Evolutionary conservation across 2,888 invertebrate genomes (phyloP), one percentile per base, ranked within the genome.

Genomic region (Meteorus colon): DNA sequence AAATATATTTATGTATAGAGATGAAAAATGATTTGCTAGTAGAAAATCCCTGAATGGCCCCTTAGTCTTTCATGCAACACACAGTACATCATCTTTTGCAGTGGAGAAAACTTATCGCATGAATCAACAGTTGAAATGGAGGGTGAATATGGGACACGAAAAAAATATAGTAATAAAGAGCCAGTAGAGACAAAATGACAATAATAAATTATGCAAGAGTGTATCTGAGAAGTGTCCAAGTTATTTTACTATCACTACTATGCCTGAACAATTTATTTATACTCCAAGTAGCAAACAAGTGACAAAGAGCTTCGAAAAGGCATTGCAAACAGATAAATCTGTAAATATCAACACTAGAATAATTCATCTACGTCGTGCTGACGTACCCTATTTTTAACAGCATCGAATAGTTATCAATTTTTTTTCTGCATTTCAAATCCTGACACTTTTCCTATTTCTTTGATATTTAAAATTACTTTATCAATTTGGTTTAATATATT

Each of bases 21-120:
- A 10, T 29, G 29, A 29, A 48, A 24, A 27, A 41, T 67, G 27
- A 48, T 67, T 68, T 48, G 68, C 31, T 48, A n/a, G 68, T 31
- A 60, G 70, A 27, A 70, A 70, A 70, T 70, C 70, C 70, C 70
- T 37, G 60, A 70, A 70, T 70, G 31, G 70, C 48, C 70, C 70
- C 70, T 70, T 70, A 70, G 70, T 59, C 59, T 37, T 59, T 16
- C 31, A 45, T 51, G n/a, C 48, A 48, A 48, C n/a, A 48, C 48
- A 48, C 41, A 70, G 55, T 55, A 70, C 70, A 70, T 70, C 70
- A 70, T 70, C 37, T 70, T 60, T 55, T 70, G 59, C 34, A 51
- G 37, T 60, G 27, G 19, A 12, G 67, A 14, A 70, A 70, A 59
- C 60, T 70, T 70, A 51, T 37, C 27, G 31, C 37, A 70, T 70